These are phyloP conservation scores for Orientallactaga sibirica DNA, from an alignment of 2,797 vertebrate species.

Conservation along the genomic window DNA sequence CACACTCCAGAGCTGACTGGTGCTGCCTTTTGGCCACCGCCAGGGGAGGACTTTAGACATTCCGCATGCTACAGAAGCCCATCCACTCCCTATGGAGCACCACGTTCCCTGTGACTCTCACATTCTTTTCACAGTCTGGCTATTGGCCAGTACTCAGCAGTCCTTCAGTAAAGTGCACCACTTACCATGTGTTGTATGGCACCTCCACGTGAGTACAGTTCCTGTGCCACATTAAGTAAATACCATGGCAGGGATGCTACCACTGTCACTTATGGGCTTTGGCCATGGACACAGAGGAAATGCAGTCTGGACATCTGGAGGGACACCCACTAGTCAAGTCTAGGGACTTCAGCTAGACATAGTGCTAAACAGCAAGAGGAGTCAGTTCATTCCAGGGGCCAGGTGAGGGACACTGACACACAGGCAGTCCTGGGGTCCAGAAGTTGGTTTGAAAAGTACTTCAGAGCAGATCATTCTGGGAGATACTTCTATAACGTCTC, in stretches of 20 bases:
- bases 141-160: not conserved
- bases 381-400: not conserved
- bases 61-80: not conserved
- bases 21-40: too few species aligned
- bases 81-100: not conserved
- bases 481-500: not conserved
- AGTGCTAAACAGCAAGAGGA: not conserved
- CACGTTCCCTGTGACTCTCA: not conserved
- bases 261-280: not conserved
- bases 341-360: not conserved
- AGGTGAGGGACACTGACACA: not conserved
- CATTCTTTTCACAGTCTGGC: too few species aligned
- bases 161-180: not conserved
- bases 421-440: not conserved
- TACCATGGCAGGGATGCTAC: not conserved
- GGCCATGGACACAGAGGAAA: not conserved
- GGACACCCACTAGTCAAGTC: not conserved
- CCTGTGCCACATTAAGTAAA: not conserved
- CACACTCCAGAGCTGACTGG: too few species aligned
- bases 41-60: not conserved
- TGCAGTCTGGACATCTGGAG: not conserved
- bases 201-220: not conserved
- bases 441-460: not conserved
- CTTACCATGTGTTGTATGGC: not conserved
- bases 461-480: not conserved